These are phyloP conservation scores for Ceratotherium simum DNA, from an alignment of 2,113 vertebrate genomes.

Conservation along the genomic window DNA sequence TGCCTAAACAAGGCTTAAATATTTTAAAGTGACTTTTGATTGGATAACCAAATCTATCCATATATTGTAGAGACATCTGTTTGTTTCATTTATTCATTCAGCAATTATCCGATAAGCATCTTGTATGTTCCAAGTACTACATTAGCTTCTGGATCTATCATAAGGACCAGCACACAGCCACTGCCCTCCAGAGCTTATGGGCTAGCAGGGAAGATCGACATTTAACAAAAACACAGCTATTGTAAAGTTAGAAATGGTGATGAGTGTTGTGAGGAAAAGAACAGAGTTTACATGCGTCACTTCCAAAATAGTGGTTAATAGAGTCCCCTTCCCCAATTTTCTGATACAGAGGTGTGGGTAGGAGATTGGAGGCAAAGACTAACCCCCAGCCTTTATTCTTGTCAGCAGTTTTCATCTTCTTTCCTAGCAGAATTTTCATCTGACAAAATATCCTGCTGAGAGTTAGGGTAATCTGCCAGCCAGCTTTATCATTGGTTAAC, in stretches of 20 bases:
- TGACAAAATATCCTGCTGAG: neutral
- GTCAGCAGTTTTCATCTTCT: neutral
- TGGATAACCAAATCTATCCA: neutral
- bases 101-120: neutral
- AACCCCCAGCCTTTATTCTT: neutral
- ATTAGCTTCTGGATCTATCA: neutral
- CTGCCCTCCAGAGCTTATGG: neutral
- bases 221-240: constrained; percentile 5
- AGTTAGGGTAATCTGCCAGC: neutral
- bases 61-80: neutral
- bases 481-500: neutral
- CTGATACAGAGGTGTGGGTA: neutral
- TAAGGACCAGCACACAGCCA: neutral
- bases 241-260: neutral
- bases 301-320: neutral
- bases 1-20: neutral
- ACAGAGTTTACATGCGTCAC: neutral
- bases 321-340: neutral
- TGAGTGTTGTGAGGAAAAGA: neutral
- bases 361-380: neutral
- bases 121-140: neutral
- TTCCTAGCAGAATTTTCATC: constrained; percentile 25
- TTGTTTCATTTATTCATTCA: neutral
- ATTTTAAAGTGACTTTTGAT: constrained; percentile 16
- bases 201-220: neutral